These are phyloP conservation scores for Phortica variegata DNA, from an alignment of 1,140 invertebrate species.

Conservation along the genomic window DNA sequence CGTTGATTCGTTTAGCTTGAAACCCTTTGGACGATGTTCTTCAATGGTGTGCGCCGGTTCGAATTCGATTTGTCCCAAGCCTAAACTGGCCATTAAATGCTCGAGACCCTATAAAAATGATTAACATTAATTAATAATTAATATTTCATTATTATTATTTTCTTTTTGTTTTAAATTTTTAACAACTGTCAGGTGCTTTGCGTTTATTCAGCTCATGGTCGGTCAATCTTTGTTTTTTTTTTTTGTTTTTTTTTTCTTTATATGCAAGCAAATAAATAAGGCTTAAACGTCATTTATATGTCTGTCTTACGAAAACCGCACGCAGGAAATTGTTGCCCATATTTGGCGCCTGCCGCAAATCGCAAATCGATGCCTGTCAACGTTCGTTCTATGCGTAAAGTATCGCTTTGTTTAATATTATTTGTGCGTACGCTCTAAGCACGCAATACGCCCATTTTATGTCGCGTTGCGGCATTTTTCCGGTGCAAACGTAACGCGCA, in stretches of 20 bases:
- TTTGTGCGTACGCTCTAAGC: too few relatives aligned
- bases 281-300: conserved; percentile 9
- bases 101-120: conserved; percentile 61
- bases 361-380: too few relatives aligned
- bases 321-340: too few relatives aligned
- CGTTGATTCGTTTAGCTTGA: conserved; percentile 6
- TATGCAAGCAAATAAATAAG: not conserved
- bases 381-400: too few relatives aligned
- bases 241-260: not conserved
- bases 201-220: conserved; percentile 10
- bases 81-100: conserved; percentile 63
- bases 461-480: too few relatives aligned
- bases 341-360: too few relatives aligned
- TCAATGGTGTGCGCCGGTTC: conserved; percentile 62
- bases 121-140: not conserved
- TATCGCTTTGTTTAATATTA: too few relatives aligned
- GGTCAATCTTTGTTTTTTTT: conserved; percentile 6
- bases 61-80: conserved; percentile 63
- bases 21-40: conserved; percentile 60
- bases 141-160: too few relatives aligned
- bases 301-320: conserved; percentile 2
- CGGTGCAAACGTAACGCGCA: too few relatives aligned
- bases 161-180: too few relatives aligned
- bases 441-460: too few relatives aligned
- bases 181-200: too few relatives aligned